Conservation (phyloP, 2,797 vertebrate genomes). For the Neosilurus hyrtlii region DNA sequence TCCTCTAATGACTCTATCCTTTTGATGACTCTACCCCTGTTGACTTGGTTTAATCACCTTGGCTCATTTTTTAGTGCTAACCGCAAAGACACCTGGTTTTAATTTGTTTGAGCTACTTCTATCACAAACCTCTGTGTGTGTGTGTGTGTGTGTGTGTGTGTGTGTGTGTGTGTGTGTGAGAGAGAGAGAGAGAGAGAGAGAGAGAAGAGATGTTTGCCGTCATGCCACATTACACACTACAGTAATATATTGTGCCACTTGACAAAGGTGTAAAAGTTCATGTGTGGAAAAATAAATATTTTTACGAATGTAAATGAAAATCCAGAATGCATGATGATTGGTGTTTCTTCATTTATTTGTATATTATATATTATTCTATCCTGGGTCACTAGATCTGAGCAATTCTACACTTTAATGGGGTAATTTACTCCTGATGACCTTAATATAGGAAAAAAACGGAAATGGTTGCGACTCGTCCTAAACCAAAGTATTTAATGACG, state of each 20-base stretch:
- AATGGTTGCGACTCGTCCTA: too few relatives aligned
- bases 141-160: too few relatives aligned
- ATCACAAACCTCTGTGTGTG: not conserved
- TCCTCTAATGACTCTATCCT: not conserved
- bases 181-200: not conserved
- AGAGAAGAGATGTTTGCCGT: not conserved
- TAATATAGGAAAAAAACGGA: too few relatives aligned
- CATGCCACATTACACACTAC: not conserved
- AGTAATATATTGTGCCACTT: not conserved
- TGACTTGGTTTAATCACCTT: conserved; percentile 10
- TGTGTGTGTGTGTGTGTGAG: too few relatives aligned
- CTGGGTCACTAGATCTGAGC: too few relatives aligned
- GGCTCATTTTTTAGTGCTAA: conserved; percentile 37
- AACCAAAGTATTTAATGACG: too few relatives aligned
- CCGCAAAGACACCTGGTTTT: conserved; percentile 70
- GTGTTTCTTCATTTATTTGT: not conserved
- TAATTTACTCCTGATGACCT: too few relatives aligned
- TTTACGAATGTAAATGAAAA: not conserved
- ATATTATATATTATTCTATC: too few relatives aligned
- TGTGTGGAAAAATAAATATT: not conserved
- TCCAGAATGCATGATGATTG: not conserved
- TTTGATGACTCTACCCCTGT: not conserved
- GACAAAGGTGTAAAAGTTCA: not conserved
- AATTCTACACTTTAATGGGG: too few relatives aligned
- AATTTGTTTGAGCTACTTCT: conserved; percentile 68